phyloP scores from a whole-genome alignment of 2,797 vertebrate genomes.

The Xenopus petersii region DNA sequence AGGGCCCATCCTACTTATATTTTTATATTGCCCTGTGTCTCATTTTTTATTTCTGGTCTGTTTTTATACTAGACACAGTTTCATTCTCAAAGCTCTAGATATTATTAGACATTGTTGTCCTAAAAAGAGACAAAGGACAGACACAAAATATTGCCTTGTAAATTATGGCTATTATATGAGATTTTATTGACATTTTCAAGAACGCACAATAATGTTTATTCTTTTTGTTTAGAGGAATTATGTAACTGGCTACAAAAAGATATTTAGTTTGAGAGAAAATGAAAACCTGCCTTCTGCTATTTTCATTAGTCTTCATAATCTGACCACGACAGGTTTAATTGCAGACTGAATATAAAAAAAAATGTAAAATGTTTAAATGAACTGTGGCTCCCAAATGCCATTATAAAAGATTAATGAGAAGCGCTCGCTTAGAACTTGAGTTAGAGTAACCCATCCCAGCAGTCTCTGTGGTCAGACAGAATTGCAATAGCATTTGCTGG shows the following conservation, averaged over 20 bases:
- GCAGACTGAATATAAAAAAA: constrained; percentile 57
- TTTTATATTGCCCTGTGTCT: too few relatives aligned
- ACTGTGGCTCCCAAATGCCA: constrained; percentile 61
- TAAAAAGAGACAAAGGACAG: too few relatives aligned
- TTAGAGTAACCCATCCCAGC: constrained; percentile 57
- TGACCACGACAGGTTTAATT: constrained; percentile 61
- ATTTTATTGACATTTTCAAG: too few relatives aligned
- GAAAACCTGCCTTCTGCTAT: constrained; percentile 55
- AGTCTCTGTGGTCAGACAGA: constrained; percentile 72
- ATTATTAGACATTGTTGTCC: too few relatives aligned
- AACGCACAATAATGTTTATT: too few relatives aligned
- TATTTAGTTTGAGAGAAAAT: constrained; percentile 58
- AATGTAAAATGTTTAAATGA: constrained; percentile 62
- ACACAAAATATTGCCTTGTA: too few relatives aligned
- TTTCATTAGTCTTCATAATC: constrained; percentile 64
- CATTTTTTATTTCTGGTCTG: too few relatives aligned
- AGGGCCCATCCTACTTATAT: too few relatives aligned
- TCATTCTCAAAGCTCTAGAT: too few relatives aligned
- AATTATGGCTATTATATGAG: too few relatives aligned
- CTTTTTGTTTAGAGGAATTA: background rate
- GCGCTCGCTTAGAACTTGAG: constrained; percentile 58
- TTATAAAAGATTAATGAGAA: constrained; percentile 79
- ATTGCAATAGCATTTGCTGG: constrained; percentile 63
- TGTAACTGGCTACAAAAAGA: background rate
- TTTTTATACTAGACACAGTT: too few relatives aligned